A percentile compares a stretch with the other conserved stretches of the same genome.
Evolutionary conservation across 1,140 invertebrate species (phyloP).

Genomic region (Campoletis sonorensis): DNA sequence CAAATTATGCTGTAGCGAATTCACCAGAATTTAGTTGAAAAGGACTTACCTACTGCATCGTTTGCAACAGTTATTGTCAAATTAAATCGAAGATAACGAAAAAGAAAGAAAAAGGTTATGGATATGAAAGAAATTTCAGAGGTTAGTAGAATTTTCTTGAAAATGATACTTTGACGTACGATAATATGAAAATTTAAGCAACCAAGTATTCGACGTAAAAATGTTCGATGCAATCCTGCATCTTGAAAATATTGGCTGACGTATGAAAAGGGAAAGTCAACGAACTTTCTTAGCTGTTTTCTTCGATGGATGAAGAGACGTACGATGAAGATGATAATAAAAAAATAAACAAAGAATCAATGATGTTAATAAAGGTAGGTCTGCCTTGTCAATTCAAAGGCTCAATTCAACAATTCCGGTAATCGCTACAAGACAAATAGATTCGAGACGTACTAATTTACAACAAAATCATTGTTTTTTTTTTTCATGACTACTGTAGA

Average conservation of each 20-base stretch:
- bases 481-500: conserved; percentile 4
- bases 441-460: conserved; percentile 17
- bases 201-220: too few species aligned
- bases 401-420: conserved; percentile 61
- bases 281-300: conserved; percentile 1
- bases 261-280: too few species aligned
- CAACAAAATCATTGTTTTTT: neutral
- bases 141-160: too few species aligned
- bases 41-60: conserved; percentile 41
- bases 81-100: neutral
- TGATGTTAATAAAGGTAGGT: neutral
- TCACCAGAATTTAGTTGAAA: conserved; percentile 46
- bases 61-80: neutral
- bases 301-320: neutral
- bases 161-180: too few species aligned
- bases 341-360: conserved; percentile 36
- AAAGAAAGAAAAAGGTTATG: too few species aligned
- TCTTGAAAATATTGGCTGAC: too few species aligned
- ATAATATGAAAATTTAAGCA: too few species aligned
- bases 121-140: too few species aligned
- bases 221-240: too few species aligned
- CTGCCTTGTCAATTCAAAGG: conserved; percentile 68
- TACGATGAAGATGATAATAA: neutral
- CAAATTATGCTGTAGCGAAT: conserved; percentile 47
- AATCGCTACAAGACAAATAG: conserved; percentile 41